Conservation (phyloP, 2,888 invertebrate species). For the Cantharis rustica region DNA sequence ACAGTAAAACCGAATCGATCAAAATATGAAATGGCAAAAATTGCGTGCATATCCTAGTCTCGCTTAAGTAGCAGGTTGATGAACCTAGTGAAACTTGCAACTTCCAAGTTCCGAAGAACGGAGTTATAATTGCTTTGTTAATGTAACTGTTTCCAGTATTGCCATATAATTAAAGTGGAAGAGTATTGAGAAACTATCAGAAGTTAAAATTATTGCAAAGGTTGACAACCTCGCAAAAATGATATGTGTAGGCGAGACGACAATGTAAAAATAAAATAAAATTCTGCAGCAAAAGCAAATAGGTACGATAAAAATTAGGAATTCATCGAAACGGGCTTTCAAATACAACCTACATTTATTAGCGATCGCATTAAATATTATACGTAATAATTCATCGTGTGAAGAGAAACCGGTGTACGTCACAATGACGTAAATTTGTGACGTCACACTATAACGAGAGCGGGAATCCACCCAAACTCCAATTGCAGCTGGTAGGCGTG, state of each 20-base stretch:
- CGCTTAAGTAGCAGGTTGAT: slow-evolving; percentile 34
- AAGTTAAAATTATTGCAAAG: not conserved
- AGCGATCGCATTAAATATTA: not conserved
- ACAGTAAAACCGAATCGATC: not conserved
- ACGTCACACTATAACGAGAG: slow-evolving; percentile 39
- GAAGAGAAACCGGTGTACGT: slow-evolving; percentile 35
- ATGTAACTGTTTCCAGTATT: not conserved
- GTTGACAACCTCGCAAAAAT: not conserved
- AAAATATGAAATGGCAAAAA: slow-evolving; percentile 6
- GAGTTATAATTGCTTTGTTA: not conserved
- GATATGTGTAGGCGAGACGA: not conserved
- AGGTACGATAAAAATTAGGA: not conserved
- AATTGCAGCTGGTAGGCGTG: slow-evolving; percentile 33
- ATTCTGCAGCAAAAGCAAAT: not conserved
- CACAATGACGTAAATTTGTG: slow-evolving; percentile 42
- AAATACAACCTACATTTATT: not conserved
- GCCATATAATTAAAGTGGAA: not conserved
- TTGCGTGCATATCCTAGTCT: slow-evolving; percentile 24
- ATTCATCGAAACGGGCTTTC: not conserved
- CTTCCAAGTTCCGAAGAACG: slow-evolving; percentile 4
- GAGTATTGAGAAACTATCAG: not conserved
- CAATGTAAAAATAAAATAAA: not conserved
- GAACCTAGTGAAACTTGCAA: slow-evolving; percentile 35
- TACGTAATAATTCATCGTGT: slow-evolving; percentile 1
- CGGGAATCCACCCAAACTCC: slow-evolving; percentile 30